Conservation (phyloP, 2,888 invertebrate species). For the Neria commutata region DNA sequence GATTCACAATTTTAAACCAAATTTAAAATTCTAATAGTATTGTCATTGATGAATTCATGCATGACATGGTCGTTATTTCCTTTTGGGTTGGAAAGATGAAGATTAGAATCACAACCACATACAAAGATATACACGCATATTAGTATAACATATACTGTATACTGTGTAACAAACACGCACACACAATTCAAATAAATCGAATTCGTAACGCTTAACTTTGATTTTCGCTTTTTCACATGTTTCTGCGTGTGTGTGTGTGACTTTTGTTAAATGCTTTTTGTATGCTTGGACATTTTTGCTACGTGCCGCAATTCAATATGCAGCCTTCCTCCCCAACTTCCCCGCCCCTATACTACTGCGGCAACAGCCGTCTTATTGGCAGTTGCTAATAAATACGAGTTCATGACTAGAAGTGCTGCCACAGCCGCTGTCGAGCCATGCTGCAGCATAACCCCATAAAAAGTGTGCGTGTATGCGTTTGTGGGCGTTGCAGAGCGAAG, state of each 20-base stretch:
- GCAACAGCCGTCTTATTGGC: not conserved
- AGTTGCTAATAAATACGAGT: not conserved
- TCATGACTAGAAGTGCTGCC: not conserved
- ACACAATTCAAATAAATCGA: not conserved
- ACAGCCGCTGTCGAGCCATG: no score
- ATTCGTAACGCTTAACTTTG: not conserved
- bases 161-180: not conserved
- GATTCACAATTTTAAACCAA: no score
- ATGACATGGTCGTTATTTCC: no score
- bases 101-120: no score
- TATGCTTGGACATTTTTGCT: not conserved
- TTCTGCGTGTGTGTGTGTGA: not conserved
- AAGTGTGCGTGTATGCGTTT: not conserved
- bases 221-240: not conserved
- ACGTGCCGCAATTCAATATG: not conserved
- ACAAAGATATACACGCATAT: not conserved
- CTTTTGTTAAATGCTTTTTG: not conserved
- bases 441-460: no score
- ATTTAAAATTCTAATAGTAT: no score
- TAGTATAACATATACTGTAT: not conserved
- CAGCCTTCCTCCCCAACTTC: no score
- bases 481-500: no score
- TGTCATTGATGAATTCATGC: no score
- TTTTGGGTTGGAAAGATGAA: no score
- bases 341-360: no score